Base-by-base conservation (phyloP, 1,140 invertebrate genomes). In the Philopotamus ludificatus region DNA sequence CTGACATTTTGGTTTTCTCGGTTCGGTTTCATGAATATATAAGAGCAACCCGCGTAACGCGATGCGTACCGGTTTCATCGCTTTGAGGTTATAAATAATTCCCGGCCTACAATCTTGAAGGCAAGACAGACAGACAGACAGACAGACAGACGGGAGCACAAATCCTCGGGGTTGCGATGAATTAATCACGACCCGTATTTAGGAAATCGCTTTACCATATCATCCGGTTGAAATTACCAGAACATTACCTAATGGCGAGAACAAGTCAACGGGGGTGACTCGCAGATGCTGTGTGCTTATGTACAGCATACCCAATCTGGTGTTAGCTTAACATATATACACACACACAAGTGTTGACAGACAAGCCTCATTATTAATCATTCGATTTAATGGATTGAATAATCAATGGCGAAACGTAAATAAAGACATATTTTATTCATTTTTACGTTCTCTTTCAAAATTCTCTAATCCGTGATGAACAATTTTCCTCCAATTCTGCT, bases 211-310 rank as follows among this genome's bases (percentile, higher is more conserved):
- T 42, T 42, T 42, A 39, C 34, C 54, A 21, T 16, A 57, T 57
- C 23, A 26, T 26, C 50, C 50, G 50, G n/a, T 18, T 23, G 23
- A 53, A 53, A 53, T 53, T 53, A 53, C 50, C 23, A 9, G 41
- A 34, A 34, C 53, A 22, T 42, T 57, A 42, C 7, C 53, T 57
- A 57, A 57, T 57, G 53, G 53, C 28, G 53, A 42, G 20, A 57
- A 57, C 53, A 57, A 53, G 50, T 42, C 53, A 16, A 39, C 53
- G 28, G 15, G n/a, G n/a, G n/a, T n/a, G n/a, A n/a, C n/a, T n/a
- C n/a, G n/a, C n/a, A n/a, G n/a, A n/a, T n/a, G n/a, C n/a, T n/a
- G n/a, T n/a, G n/a, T n/a, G n/a, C n/a, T n/a, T n/a, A n/a, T n/a
- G n/a, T n/a, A n/a, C n/a, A n/a, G n/a, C n/a, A n/a, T n/a, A n/a